Conservation (phyloP, 1,140 invertebrate genomes). For the Drosophila nigrodunni region DNA sequence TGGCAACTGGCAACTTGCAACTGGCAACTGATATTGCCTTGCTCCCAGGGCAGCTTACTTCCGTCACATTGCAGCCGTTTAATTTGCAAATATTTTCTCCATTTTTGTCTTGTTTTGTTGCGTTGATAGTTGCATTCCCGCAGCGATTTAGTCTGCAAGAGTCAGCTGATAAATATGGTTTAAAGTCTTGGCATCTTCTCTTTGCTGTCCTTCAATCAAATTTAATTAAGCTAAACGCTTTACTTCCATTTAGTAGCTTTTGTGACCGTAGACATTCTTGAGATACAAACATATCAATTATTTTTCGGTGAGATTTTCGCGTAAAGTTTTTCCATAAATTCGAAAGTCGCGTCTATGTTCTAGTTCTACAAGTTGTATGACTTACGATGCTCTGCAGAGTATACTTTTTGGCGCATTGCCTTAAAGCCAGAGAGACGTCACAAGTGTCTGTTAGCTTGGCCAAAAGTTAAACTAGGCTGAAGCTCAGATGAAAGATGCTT, state of each 20-base stretch:
- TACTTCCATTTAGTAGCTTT: conserved; percentile 21
- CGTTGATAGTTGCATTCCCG: conserved; percentile 18
- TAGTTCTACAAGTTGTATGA: conserved; percentile 50
- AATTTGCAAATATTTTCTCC: conserved; percentile 68
- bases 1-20: background rate
- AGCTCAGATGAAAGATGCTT: conserved; percentile 23
- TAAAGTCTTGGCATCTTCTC: background rate
- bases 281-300: conserved; percentile 27
- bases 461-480: conserved; percentile 36
- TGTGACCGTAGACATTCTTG: background rate
- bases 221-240: conserved; percentile 49
- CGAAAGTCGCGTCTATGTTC: conserved; percentile 57
- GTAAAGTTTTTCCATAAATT: conserved; percentile 71
- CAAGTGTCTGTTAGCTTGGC: conserved; percentile 47
- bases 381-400: conserved; percentile 59
- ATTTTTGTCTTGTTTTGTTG: background rate
- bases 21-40: conserved; percentile 1
- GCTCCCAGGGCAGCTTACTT: conserved; percentile 54
- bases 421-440: conserved; percentile 52
- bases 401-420: conserved; percentile 66
- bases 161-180: conserved; percentile 33
- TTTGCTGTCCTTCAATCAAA: conserved; percentile 26
- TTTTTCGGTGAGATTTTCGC: background rate
- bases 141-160: background rate
- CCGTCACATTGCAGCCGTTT: conserved; percentile 73